Evolutionary conservation across 2,888 invertebrate genomes (phyloP), one percentile per base, ranked within the genome.

Genomic region (Tortrix viridana): DNA sequence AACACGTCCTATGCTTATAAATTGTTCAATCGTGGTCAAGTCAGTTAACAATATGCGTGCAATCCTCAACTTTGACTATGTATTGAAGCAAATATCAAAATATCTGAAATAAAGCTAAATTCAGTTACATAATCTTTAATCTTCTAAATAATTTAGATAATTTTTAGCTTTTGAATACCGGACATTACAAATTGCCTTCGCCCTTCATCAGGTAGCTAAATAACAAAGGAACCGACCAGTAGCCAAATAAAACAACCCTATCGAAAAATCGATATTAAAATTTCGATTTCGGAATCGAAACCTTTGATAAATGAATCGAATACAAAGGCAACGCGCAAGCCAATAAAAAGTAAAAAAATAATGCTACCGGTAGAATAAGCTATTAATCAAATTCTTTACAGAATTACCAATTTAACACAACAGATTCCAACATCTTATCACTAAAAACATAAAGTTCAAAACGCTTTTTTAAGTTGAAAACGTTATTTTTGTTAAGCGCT

Each of bases 331-430:
- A 68, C 65, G 74, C 75, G 75, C 81, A 83, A 85, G 85, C 85
- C 81, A 81, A 75, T 73, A 67, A 66, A 71, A 75, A 73, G 76
- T 74, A 74, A 74, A 72, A 71, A 74, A 66, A 71, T 70, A 69
- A 69, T 62, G 88, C 89, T 89, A 89, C 89, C 80, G 89, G 80
- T 81, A 75, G 76, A 67, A 72, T 65, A 70, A 73, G 77, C 87
- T 81, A 89, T 89, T 87, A 89, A 89, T 89, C 89, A 89, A 81
- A 78, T 75, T 79, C 76, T 81, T 83, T 80, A 72, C 61, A 69
- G 65, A 78, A 77, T 68, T 74, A 77, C 71, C 71, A 72, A 64
- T 19, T 61, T 65, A 50, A 57, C 44, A 14, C 18, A 41, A 38
- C 43, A 7, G 6, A n/a, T 22, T 1, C 14, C 1, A 1, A 16